A percentile compares a stretch with the other conserved stretches of the same genome.
Conservation (phyloP, 2,888 invertebrate species). For the Monopis laevigella region DNA sequence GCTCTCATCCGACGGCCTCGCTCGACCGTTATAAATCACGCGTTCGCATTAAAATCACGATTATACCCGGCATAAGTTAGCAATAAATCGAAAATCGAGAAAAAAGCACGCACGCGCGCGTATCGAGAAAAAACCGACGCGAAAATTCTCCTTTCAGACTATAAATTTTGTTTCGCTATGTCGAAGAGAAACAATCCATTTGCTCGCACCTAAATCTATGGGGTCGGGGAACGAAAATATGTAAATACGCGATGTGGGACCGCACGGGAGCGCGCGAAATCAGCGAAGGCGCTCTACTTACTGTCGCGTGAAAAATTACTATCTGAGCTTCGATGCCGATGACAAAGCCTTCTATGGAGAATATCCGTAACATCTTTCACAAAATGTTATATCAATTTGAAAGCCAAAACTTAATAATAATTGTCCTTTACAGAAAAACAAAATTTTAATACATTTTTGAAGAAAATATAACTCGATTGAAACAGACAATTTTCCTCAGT, state of each 20-base stretch:
- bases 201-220: slow-evolving; percentile 52
- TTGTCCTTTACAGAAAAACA: too few relatives aligned
- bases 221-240: slow-evolving; percentile 43
- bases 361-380: too few relatives aligned
- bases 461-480: neutral
- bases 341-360: too few relatives aligned
- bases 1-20: slow-evolving; percentile 30
- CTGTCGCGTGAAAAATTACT: slow-evolving; percentile 23
- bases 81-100: slow-evolving; percentile 57
- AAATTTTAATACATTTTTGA: too few relatives aligned
- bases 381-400: too few relatives aligned
- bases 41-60: slow-evolving; percentile 59
- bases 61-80: slow-evolving; percentile 59
- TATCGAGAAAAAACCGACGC: slow-evolving; percentile 23
- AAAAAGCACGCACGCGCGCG: slow-evolving; percentile 29
- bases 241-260: slow-evolving; percentile 36
- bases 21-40: slow-evolving; percentile 51
- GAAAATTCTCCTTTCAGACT: slow-evolving; percentile 38
- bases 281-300: slow-evolving; percentile 19
- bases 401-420: too few relatives aligned
- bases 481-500: slow-evolving; percentile 24
- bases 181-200: slow-evolving; percentile 49
- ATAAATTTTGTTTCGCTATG: slow-evolving; percentile 42
- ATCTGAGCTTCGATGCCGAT: too few relatives aligned
- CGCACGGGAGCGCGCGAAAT: slow-evolving; percentile 7